These are phyloP conservation scores for Caloenas nicobarica DNA, from an alignment of 2,113 vertebrate genomes.

Conservation along the genomic window DNA sequence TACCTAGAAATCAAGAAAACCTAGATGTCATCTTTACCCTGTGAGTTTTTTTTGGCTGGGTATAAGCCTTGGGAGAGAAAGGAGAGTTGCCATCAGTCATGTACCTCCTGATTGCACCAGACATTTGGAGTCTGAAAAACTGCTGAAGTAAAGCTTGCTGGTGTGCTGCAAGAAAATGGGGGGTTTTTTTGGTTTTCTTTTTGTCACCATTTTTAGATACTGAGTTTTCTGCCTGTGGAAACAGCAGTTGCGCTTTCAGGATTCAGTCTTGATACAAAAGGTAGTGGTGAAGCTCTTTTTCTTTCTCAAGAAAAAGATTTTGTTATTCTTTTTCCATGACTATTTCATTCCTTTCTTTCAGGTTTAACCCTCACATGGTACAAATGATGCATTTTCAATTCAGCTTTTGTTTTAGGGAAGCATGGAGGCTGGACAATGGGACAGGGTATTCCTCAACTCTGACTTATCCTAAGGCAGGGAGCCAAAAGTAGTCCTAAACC, in stretches of 20 bases:
- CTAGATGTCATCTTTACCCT: neutral
- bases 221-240: neutral
- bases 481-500: neutral
- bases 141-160: neutral
- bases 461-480: neutral
- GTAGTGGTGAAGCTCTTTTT: neutral
- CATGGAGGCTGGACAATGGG: neutral
- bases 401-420: neutral
- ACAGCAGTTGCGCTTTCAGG: neutral
- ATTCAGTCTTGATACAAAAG: neutral
- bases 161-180: neutral
- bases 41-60: neutral
- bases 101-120: neutral
- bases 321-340: neutral
- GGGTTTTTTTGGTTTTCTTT: neutral
- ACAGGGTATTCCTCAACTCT: neutral
- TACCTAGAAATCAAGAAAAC: neutral
- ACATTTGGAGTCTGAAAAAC: neutral
- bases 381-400: neutral
- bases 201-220: neutral
- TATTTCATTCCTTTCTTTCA: neutral
- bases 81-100: neutral
- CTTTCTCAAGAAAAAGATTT: neutral
- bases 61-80: neutral
- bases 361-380: neutral